A percentile compares a stretch with the other conserved stretches of the same genome.
Conservation (phyloP, 1,140 invertebrate species). For the Conus ventricosus region DNA sequence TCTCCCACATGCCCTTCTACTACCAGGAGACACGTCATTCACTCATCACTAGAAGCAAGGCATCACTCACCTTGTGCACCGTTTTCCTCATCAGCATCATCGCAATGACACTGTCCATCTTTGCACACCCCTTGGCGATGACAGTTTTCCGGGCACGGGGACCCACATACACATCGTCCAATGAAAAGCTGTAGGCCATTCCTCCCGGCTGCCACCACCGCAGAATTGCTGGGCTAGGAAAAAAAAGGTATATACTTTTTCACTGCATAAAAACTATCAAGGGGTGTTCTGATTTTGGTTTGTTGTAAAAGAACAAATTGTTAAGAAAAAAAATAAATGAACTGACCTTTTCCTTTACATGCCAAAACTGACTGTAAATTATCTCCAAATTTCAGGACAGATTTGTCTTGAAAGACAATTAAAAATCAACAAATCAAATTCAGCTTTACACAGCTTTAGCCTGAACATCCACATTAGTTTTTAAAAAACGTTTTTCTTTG, state of each 20-base stretch:
- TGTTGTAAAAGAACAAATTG: no score
- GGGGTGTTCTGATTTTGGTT: no score
- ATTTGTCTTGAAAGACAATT: no score
- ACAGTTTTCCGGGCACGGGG: slow-evolving; percentile 74
- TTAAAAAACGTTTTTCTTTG: no score
- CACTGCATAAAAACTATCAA: neutral
- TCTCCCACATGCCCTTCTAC: no score
- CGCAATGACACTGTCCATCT: slow-evolving; percentile 56
- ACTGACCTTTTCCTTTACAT: no score
- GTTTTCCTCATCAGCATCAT: slow-evolving; percentile 56
- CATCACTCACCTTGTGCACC: slow-evolving; percentile 1
- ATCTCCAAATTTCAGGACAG: no score
- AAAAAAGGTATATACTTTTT: neutral
- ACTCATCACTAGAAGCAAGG: neutral
- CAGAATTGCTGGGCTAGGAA: slow-evolving; percentile 66
- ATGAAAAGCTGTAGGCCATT: slow-evolving; percentile 66
- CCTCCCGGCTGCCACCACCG: slow-evolving; percentile 72
- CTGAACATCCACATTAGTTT: no score
- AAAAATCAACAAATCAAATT: no score
- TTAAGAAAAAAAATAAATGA: neutral
- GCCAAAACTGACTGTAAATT: no score
- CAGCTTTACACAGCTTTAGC: no score
- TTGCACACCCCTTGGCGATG: slow-evolving; percentile 71
- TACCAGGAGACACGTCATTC: no score
- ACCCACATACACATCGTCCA: slow-evolving; percentile 76